Percentiles rank a stretch among this genome's conserved stretches.
phyloP scores from a whole-genome alignment of 2,797 vertebrate species.

The Galagoides demidoff region DNA sequence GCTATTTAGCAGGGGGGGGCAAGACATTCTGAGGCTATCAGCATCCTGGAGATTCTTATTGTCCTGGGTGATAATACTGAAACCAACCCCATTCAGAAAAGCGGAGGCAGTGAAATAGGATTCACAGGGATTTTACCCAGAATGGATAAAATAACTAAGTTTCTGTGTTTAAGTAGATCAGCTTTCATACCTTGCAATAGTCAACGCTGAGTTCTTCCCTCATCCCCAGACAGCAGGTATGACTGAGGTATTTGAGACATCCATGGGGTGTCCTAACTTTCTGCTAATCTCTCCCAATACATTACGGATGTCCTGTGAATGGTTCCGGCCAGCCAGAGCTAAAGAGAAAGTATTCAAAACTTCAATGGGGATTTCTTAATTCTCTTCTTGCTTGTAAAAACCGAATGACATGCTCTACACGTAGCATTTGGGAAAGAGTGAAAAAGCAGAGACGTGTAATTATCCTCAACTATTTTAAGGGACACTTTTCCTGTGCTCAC shows the following conservation, averaged over 20 bases:
- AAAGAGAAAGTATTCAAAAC: background rate
- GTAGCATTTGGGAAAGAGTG: background rate
- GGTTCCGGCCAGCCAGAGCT: background rate
- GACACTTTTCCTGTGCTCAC: background rate
- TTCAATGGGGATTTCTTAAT: background rate
- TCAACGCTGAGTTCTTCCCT: background rate
- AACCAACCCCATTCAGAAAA: background rate
- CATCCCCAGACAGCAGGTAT: background rate
- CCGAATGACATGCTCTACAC: background rate
- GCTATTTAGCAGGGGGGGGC: background rate
- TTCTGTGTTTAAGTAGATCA: background rate
- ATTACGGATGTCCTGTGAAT: fast-evolving
- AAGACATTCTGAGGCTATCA: fast-evolving
- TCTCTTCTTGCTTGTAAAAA: background rate
- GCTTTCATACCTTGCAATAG: background rate
- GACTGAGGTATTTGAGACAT: background rate
- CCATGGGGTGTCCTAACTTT: background rate
- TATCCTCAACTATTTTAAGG: background rate
- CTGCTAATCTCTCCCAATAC: background rate
- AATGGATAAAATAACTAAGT: background rate
- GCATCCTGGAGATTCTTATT: background rate
- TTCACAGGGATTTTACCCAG: background rate
- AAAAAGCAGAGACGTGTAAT: background rate
- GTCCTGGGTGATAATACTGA: background rate
- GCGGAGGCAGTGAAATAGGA: background rate